Evolutionary conservation across 2,888 invertebrate species (phyloP), one percentile per base, ranked within the genome.

Genomic region (Euproctis similis): DNA sequence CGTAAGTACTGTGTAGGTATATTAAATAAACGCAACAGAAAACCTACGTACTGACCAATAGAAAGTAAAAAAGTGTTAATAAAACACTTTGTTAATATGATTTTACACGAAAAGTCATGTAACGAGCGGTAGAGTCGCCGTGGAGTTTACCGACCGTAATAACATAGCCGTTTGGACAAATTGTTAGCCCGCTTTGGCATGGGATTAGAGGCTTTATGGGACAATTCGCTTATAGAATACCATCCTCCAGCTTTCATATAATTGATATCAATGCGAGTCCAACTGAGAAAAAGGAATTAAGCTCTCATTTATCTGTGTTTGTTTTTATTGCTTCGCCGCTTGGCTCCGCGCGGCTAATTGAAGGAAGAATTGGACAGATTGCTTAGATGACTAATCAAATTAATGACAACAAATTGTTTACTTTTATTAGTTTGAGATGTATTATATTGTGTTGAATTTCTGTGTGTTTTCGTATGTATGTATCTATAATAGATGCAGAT

Each of bases 151-250:
- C 53, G 64, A 66, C 77, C 75, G 78, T 77, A 78, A 76, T 82
- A 81, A 82, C 81, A 82, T 82, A 82, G 81, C 81, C 77, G 74
- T 82, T 82, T 71, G 67, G 69, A 78, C 80, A 80, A 81, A 82
- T 81, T 78, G 81, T 78, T 60, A n/a, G 73, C 65, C 61, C 67
- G 70, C 64, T 60, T n/a, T 55, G 64, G 64, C 57, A 53, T 59
- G 53, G 77, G 78, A 81, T 82, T 81, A 82, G 78, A 70, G 69
- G 72, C 72, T 80, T 74, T 80, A 77, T 77, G 67, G 71, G 65
- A 76, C 77, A 72, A 71, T 74, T 73, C 68, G 60, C 61, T 61
- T 64, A 65, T 63, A 61, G 58, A 65, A 62, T 61, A 59, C 54
- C 54, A 59, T 60, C 63, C n/a, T 54, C 53, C 50, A 49, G 64